Base-by-base conservation (phyloP, 2,888 invertebrate species). In the Marasmarcha lunaedactyla region DNA sequence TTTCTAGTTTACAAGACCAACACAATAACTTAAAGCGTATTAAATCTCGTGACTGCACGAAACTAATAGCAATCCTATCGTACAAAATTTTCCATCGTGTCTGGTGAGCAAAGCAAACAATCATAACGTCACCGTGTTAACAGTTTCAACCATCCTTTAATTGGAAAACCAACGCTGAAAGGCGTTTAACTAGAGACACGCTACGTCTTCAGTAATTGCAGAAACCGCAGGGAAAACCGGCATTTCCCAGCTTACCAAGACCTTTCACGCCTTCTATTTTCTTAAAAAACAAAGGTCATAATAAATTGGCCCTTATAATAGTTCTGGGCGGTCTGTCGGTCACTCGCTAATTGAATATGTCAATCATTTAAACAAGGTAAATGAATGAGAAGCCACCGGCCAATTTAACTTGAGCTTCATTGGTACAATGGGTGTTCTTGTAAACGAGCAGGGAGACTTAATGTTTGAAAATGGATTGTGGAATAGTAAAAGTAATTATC, bases 341-440 rank as follows among this genome's bases (percentile, higher is more conserved):
- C 86, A 86, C 81, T 78, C 70, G 74, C 89, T 89, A 90, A 89
- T 89, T 90, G 89, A 89, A 89, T 86, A 85, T 89, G 89, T 89
- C 90, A 89, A 89, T 90, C 90, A 89, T 85, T 85, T 86, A 89
- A 89, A 89, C 89, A 88, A 89, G 85, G 83, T 79, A 85, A 86
- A 86, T 81, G 76, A 84, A 81, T 78, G 72, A 68, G 70, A 65
- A 63, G 59, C 50, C 59, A 57, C 51, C 57, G 55, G 46, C 76
- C 71, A 71, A 49, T 49, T 46, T 58, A 63, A 42, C 33, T 36
- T 52, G 72, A 63, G 42, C 69, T 46, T 39, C 40, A 45, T 44
- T 39, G 46, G 44, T 20, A 5, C 20, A 20, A 20, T 20, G 20
- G 7, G 20, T 20, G 20, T 20, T 3, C 20, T 20, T 20, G 7